Evolutionary conservation across 2,113 vertebrate genomes (phyloP), one percentile per base, ranked within the genome.

Genomic region (Sapayoa aenigma): DNA sequence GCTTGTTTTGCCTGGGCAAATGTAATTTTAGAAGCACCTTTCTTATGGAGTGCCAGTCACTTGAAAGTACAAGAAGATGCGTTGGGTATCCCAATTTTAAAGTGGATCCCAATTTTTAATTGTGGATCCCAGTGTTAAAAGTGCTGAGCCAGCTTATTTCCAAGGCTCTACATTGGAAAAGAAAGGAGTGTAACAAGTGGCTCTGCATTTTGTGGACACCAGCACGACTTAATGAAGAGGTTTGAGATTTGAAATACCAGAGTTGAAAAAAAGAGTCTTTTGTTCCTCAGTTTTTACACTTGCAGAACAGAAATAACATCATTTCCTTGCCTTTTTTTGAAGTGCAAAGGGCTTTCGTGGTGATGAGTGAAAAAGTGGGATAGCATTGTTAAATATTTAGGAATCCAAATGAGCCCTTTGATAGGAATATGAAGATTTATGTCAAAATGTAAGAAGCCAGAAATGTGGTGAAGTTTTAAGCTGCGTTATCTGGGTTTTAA

Each of bases 371-470:
- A 89, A 91, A 90, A 92, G 49, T 5, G 1, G 39, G 73, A 91
- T 65, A 72, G 47, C 44, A 28, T 50, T 59, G 52, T 86, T 90
- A 95, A 95, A 90, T 92, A 95, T 94, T 95, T 91, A 95, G 41
- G 84, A 93, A 94, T 81, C 59, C 60, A 92, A 92, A 87, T 49
- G 49, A 90, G 84, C n/a, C 28, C 58, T 85, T 91, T 77, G 66
- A 92, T 92, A 89, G 52, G 37, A 92, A 67, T 74, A 81, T 71
- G 79, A 93, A 92, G 83, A 92, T 69, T 86, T 83, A 83, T 63
- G 67, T 83, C 73, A 80, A 87, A 93, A 79, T 76, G 46, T 58
- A 91, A 84, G 79, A 76, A 84, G 74, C 23, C 46, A 73, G 74
- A 66, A 87, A 31, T 50, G 71, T 56, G 56, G 60, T 82, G 74